Percentiles rank a stretch among this genome's conserved stretches.
Evolutionary conservation across 2,113 vertebrate species (phyloP).

Genomic region (Sebastes schlegelii): DNA sequence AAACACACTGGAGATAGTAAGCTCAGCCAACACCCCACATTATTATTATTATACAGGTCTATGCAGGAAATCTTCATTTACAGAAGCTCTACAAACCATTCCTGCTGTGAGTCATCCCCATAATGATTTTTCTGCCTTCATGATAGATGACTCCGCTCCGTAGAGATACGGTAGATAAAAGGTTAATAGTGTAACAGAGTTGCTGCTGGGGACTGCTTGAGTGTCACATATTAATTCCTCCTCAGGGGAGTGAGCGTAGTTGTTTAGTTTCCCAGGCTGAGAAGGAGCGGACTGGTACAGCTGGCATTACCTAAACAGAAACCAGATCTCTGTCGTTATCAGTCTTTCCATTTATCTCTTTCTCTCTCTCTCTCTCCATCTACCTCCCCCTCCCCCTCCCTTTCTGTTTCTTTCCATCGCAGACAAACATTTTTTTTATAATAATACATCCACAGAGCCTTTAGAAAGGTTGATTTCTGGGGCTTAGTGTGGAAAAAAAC

Average conservation of each 20-base stretch:
- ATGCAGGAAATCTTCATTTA: slow-evolving; percentile 24
- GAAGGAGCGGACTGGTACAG: slow-evolving; percentile 47
- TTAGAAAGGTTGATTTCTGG: no score
- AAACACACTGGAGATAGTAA: background rate
- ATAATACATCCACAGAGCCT: no score
- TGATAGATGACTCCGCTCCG: slow-evolving; percentile 1
- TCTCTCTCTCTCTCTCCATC: background rate
- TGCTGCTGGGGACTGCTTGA: background rate
- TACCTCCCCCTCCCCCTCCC: background rate
- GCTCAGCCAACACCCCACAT: slow-evolving; percentile 6
- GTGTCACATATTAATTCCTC: slow-evolving; percentile 22
- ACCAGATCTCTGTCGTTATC: slow-evolving; percentile 53
- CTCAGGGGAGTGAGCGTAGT: slow-evolving; percentile 3
- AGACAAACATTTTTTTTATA: no score
- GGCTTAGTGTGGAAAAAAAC: no score
- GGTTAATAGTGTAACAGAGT: background rate
- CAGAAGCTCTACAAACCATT: slow-evolving; percentile 17
- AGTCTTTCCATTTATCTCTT: slow-evolving; percentile 22
- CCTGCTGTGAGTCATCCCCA: slow-evolving; percentile 28
- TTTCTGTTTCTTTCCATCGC: no score
- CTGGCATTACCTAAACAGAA: slow-evolving; percentile 61
- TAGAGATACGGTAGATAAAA: slow-evolving; percentile 1
- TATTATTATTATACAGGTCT: background rate
- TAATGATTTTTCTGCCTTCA: slow-evolving; percentile 46
- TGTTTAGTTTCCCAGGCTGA: slow-evolving; percentile 57